Evolutionary conservation across 35 echinoderm and acorn worm species (phyloP), one percentile per base, ranked within the genome.

Genomic region (Apostichopus japonicus): DNA sequence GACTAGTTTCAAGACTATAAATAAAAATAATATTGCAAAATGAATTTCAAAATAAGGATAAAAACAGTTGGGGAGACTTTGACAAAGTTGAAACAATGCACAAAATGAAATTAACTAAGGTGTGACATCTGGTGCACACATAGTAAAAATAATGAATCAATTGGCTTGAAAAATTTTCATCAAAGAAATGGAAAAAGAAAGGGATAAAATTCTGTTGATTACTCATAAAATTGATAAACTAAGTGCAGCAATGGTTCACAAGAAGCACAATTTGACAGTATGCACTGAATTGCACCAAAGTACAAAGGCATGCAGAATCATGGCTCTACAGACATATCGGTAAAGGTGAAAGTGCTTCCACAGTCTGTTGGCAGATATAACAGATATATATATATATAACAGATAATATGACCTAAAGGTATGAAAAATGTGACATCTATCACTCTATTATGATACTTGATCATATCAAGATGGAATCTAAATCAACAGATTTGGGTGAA

Each of bases 31-130:
- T 57, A 55, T 84, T 84, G 81, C 81, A 84, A 84, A 84, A 58
- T 84, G 56, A 84, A 84, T 84, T 57, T 84, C 21, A 84, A 84
- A 44, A 84, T 57, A 55, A 80, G 51, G 55, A 83, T 53, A 83
- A 83, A 84, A 84, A 84, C 54, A 84, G 23, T 84, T 84, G 19
- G 21, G 54, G 55, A 58, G 81, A 84, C 56, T 84, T 84, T 55
- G 81, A 84, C 81, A 58, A 58, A 57, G 56, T 84, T 84, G 54
- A 84, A 84, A 84, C 81, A 84, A 84, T 84, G 81, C 81, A 59
- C 71, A 84, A 84, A 84, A 84, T 84, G 81, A 84, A 84, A 84
- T 84, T n/a, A 84, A 84, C 81, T 84, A 54, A 84, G 81, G 81
- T 84, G 81, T 84, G 81, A 84, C 81, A 57, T 84, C 55, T 58